phyloP scores from a whole-genome alignment of 2,888 invertebrate genomes.

The Limnephilus rhombicus region DNA sequence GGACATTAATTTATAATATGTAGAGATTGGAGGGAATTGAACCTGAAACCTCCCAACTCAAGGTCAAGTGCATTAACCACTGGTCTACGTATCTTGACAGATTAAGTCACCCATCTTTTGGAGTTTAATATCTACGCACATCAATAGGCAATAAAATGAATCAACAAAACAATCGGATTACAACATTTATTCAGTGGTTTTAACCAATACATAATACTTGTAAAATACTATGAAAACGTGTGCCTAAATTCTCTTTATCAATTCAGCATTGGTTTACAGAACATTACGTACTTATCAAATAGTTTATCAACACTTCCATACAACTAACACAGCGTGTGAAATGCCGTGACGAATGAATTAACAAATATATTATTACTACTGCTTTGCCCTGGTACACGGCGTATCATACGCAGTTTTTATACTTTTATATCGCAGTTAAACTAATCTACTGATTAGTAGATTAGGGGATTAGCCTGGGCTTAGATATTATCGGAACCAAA shows the following conservation, averaged over 20 bases:
- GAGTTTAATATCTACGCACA: neutral
- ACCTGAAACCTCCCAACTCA: too few species aligned
- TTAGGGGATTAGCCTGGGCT: neutral
- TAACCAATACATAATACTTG: neutral
- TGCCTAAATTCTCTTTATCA: neutral
- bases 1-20: too few species aligned
- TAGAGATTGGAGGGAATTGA: too few species aligned
- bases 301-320: neutral
- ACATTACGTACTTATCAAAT: neutral
- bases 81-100: too few species aligned
- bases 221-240: neutral
- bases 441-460: neutral
- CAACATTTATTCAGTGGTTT: neutral
- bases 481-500: neutral
- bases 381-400: neutral
- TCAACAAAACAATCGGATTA: neutral
- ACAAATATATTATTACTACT: neutral
- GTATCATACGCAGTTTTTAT: neutral
- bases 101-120: neutral
- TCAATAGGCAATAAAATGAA: neutral
- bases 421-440: neutral
- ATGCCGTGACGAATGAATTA: neutral
- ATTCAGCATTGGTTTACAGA: neutral
- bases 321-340: neutral
- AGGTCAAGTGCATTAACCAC: too few species aligned